Base-by-base conservation (phyloP, 2,888 invertebrate genomes). In the Agonopterix heracliana region DNA sequence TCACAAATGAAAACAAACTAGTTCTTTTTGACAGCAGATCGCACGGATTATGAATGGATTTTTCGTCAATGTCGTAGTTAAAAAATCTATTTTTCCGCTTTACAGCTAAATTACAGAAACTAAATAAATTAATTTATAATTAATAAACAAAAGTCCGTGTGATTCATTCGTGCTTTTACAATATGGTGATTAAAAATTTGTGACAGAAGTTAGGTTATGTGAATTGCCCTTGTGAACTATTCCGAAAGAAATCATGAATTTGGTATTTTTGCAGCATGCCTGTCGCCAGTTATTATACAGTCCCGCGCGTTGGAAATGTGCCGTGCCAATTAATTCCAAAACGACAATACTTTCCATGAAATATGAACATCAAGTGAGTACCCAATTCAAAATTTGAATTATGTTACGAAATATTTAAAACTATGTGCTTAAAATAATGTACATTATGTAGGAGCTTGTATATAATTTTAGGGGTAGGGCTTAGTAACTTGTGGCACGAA, bases 301-400 rank as follows among this genome's bases (percentile, higher is more conserved):
- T 59, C 73, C 87, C 42, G 81, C 85, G 46, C 78, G 87, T 54
- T 88, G 88, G 88, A 88, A 87, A 74, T 73, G 77, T 69, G 71
- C 66, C 51, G 54, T 87, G 53, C 82, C 86, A 44, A 60, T 74
- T 49, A 77, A 78, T 64, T 55, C 82, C 45, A 87, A 85, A 71
- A 67, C 79, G 5, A 26, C 81, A 56, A 61, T 75, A 43, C 56
- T 72, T 45, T 56, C 70, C 43, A 52, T 72, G 38, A 79, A 74
- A 76, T 62, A 80, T 56, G 85, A 85, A 26, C 26, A 26, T 47
- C 80, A 85, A 73, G 87, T 87, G n/a, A 35, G 36, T 1, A 5
- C 1, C 5, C 2, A 26, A 5, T 26, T 5, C 26, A 26, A 7
- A 26, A 26, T 26, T 26, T 26, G 3, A 26, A 26, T 26, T 26